A percentile compares a stretch with the other conserved stretches of the same genome.
These are phyloP conservation scores for Phoxinus dragarum DNA, from an alignment of 2,797 vertebrate species.

Conservation along the genomic window DNA sequence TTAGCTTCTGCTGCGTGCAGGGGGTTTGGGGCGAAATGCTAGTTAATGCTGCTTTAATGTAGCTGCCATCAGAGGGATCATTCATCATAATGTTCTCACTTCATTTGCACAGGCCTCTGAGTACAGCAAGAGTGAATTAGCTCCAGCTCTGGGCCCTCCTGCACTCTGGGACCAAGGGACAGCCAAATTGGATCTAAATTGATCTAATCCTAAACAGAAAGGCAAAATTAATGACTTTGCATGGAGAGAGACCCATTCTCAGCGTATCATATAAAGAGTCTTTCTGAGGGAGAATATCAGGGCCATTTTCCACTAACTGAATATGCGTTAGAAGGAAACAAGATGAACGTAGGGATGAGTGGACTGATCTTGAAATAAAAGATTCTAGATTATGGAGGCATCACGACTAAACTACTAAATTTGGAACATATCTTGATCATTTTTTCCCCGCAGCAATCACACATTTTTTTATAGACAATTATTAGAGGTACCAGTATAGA, in stretches of 20 bases:
- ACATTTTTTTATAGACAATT: not conserved
- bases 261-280: constrained; percentile 31
- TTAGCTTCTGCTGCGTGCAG: constrained; percentile 4
- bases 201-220: constrained; percentile 67
- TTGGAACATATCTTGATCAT: not conserved
- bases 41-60: constrained; percentile 69
- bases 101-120: constrained; percentile 63
- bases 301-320: not conserved
- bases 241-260: constrained; percentile 44
- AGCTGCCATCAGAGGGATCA: constrained; percentile 67
- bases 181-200: constrained; percentile 70
- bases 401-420: not conserved
- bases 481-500: not conserved
- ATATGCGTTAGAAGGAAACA: not conserved
- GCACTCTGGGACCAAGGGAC: constrained; percentile 57
- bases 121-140: constrained; percentile 66
- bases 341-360: not conserved
- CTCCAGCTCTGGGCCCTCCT: constrained; percentile 54
- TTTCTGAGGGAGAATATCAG: constrained; percentile 36
- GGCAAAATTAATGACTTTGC: constrained; percentile 65
- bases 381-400: not conserved
- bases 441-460: not conserved
- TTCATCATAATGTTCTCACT: constrained; percentile 68
- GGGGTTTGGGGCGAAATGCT: constrained; percentile 22
- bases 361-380: not conserved